Evolutionary conservation across 2,113 vertebrate genomes (phyloP), one percentile per base, ranked within the genome.

Genomic region (Myotis yumanensis): DNA sequence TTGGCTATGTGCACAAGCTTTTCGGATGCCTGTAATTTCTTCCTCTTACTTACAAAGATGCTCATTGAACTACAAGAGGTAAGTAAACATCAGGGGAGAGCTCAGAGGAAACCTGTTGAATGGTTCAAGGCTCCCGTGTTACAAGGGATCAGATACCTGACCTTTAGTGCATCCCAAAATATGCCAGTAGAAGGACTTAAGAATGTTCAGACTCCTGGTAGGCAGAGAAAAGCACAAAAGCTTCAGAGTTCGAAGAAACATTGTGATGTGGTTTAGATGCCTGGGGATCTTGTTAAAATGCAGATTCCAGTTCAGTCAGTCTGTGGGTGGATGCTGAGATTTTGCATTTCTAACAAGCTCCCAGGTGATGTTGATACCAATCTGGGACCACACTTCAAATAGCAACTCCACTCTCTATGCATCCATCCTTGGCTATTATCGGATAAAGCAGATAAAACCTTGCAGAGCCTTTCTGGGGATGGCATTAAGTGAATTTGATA

Each of bases 41-140:
- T 93, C 96, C 95, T 96, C 59, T 96, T 96, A 54, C 90, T 93
- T 82, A 95, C 84, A 97, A 96, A 96, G 97, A 97, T 94, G 48
- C 59, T 96, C 80, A 94, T 90, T 97, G 97, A 97, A 69, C 23
- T 64, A 46, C 48, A 94, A 90, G 35, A 91, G 89, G 66, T 92
- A 94, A 94, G 86, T 91, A 96, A 96, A 95, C 68, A 95, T 43
- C 18, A 79, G 82, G 30, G 46, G 48, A 89, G 80, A 28, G 20
- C 91, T 96, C 51, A 59, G 64, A 92, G 87, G 76, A 95, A 96
- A 93, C 11, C 32, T 69, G 35, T 64, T 80, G 37, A 72, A 80
- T 72, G 73, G 86, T 93, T 86, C 64, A 93, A 86, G 57, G 72
- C 77, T 92, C 35, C 40, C 22, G 51, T 90, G 59, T 28, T 54